Evolutionary conservation across 2,888 invertebrate species (phyloP), one percentile per base, ranked within the genome.

Genomic region (Acronicta leporina): DNA sequence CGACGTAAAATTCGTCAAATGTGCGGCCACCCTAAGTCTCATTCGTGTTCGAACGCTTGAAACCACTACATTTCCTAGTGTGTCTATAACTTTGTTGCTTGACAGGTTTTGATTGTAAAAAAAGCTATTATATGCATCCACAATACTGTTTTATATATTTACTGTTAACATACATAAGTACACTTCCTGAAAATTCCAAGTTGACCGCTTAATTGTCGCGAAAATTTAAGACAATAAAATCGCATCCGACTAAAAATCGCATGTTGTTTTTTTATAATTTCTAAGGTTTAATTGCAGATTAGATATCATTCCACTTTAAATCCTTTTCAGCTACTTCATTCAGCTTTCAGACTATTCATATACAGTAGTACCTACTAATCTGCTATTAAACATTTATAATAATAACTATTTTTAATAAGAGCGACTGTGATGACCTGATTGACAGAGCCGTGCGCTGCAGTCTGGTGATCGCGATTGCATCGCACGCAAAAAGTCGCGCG

Each of bases 111-210:
- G 10, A 33, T 11, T 11, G 11, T 11, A 11, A 33, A 33, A 27
- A 27, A 27, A 27, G 7, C 5, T 54, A 20, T 59, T 44, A 15
- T 60, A 59, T 58, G 53, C 59, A 70, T 73, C 52, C 68, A 77
- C 78, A 60, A 59, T 75, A 77, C 75, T 44, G 45, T 56, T 61
- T 63, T 65, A 74, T 63, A 68, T 68, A n/a, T n/a, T n/a, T 38
- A 74, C 77, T 56, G 53, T 52, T 63, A 68, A 77, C 73, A 75
- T 73, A 77, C 73, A 77, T 77, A 58, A 62, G 68, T 66, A 77
- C 77, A 77, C 77, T 56, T 16, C 49, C 51, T 38, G 54, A 55
- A 64, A 57, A 57, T 61, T 43, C 40, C 11, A 67, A 73, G 75
- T 68, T 75, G 76, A 73, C 65, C 73, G 75, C 73, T 75, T 57